These are phyloP conservation scores for Caenorhabditis virilis DNA, from an alignment of 2,888 invertebrate genomes.

Conservation along the genomic window DNA sequence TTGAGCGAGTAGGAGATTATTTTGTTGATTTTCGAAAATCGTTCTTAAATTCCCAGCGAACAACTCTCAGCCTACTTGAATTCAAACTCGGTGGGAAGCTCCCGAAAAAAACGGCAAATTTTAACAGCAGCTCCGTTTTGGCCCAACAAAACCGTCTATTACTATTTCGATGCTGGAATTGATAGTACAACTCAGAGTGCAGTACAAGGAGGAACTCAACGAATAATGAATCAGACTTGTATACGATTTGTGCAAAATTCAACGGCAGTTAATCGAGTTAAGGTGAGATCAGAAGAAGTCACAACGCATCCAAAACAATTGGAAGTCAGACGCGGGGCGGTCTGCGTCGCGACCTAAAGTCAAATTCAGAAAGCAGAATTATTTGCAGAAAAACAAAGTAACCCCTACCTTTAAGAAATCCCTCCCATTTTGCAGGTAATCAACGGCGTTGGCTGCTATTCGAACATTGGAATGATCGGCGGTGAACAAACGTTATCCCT, in stretches of 20 bases:
- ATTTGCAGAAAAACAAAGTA: too few relatives aligned
- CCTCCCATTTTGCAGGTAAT: too few relatives aligned
- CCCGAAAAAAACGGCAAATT: constrained; percentile 40
- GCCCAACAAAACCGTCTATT: constrained; percentile 35
- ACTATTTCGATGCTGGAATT: constrained; percentile 32
- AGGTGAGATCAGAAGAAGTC: too few relatives aligned
- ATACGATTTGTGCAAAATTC: constrained; percentile 25
- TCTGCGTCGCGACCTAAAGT: too few relatives aligned
- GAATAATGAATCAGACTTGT: constrained; percentile 27
- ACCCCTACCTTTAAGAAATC: too few relatives aligned
- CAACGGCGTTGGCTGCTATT: constrained; percentile 43
- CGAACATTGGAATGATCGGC: constrained; percentile 38
- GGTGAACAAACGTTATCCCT: constrained; percentile 40
- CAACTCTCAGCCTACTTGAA: background rate
- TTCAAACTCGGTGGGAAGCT: background rate
- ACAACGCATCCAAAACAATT: too few relatives aligned
- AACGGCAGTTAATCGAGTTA: constrained; percentile 32
- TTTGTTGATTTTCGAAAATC: background rate
- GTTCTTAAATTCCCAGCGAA: too few relatives aligned
- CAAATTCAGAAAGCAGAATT: too few relatives aligned
- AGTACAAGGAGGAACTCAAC: constrained; percentile 16
- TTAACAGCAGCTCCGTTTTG: constrained; percentile 24
- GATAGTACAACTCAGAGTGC: constrained; percentile 14
- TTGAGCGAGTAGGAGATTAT: constrained; percentile 11
- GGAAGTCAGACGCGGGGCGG: too few relatives aligned